These are phyloP conservation scores for Macroramphosus scolopax DNA, from an alignment of 2,797 vertebrate genomes.

Conservation along the genomic window DNA sequence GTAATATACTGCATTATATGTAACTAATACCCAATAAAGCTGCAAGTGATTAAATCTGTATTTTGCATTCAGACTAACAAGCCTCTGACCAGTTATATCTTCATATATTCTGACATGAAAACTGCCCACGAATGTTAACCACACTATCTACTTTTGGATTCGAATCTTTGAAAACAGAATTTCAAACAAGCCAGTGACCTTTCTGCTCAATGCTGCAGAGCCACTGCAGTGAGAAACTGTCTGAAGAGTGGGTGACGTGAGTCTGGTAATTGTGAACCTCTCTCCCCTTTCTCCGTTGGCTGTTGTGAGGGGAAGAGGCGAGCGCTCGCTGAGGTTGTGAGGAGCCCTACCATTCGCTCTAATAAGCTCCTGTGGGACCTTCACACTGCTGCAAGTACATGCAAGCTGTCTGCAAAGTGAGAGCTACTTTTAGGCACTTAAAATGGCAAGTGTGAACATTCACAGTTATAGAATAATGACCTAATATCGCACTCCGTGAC, in stretches of 20 bases:
- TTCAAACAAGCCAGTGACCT: constrained; percentile 53
- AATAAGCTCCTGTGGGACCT: constrained; percentile 76
- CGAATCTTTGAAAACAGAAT: constrained; percentile 41
- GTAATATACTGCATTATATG: no score
- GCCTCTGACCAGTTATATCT: constrained; percentile 3
- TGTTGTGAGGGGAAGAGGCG: constrained; percentile 46
- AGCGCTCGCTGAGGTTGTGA: constrained; percentile 63
- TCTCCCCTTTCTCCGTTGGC: constrained; percentile 49
- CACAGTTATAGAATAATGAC: constrained; percentile 59
- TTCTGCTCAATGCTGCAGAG: constrained; percentile 52
- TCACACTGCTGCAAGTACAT: constrained; percentile 57
- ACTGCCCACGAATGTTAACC: constrained; percentile 12
- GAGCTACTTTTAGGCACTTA: constrained; percentile 49
- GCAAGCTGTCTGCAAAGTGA: constrained; percentile 60
- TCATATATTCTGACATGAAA: not conserved
- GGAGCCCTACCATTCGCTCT: constrained; percentile 63
- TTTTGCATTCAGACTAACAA: constrained; percentile 8
- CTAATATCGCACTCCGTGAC: constrained; percentile 47
- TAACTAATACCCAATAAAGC: no score
- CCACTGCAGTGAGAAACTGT: constrained; percentile 48
- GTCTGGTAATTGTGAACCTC: constrained; percentile 61
- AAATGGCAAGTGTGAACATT: constrained; percentile 67
- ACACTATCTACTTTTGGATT: constrained; percentile 19
- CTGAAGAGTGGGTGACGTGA: constrained; percentile 49
- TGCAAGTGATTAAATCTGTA: no score